Evolutionary conservation across 1,140 invertebrate species (phyloP), one percentile per base, ranked within the genome.

Genomic region (Meloidogyne floridensis): DNA sequence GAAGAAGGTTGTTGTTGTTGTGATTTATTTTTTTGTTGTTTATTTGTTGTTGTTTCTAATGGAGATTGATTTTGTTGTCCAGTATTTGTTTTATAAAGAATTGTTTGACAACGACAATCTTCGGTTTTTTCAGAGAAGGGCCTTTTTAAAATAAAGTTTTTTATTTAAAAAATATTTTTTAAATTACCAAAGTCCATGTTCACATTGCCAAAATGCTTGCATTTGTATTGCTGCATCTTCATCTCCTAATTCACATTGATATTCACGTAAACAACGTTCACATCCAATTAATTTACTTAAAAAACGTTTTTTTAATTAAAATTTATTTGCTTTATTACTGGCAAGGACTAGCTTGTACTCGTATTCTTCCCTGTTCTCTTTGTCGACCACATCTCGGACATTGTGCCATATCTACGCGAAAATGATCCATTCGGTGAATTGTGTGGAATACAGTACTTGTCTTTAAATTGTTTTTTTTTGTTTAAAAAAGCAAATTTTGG

Each of bases 381-480:
- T 87, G 86, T 13, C 88, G 78, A 18, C 85, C 80, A 72, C 88
- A 89, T 10, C 89, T 80, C 1, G 88, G 88, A 75, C 88, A 89
- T 56, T 77, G 79, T 11, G 87, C 86, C 9, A 90, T 72, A 72
- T 89, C 89, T 10, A 88, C 88, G 18, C 87, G 80, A 56, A 89
- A 89, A 80, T 89, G 88, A 80, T 90, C 88, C 85, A 88, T 86
- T 74, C 82, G 59, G 73, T 89, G 88, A 76, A 89, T 89, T 7
- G 89, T 90, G 83, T 87, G 85, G 71, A 90, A 89, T 10, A 86
- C 87, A 51, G 81, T 83, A n/a, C 83, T 87, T 56, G 87, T 83
- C 83, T 89, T 51, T 20, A 65, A 69, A 32, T 54, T 32, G 15
- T 42, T 84, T 6, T 15, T 54, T 18, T 42, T 32, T 32, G 32